These are phyloP conservation scores for Mandrillus leucophaeus DNA, from an alignment of 2,113 vertebrate species.

Conservation along the genomic window DNA sequence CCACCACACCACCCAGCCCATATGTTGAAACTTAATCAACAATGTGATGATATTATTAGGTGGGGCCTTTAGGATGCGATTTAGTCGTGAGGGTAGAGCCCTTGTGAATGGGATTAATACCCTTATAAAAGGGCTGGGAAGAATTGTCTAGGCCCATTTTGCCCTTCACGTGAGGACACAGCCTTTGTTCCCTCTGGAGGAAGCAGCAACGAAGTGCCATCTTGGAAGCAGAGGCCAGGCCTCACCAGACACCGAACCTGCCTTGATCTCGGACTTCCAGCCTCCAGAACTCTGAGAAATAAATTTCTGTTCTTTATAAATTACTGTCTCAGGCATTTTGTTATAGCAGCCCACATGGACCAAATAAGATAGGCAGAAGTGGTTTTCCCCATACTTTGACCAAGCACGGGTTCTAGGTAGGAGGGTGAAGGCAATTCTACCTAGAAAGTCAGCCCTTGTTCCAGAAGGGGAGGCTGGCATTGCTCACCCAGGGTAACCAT, in stretches of 20 bases:
- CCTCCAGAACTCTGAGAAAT: background rate
- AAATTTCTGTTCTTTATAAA: background rate
- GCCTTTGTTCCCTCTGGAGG: background rate
- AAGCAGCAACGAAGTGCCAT: rapidly evolving
- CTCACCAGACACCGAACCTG: background rate
- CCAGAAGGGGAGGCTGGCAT: background rate
- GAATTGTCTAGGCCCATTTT: too few relatives aligned
- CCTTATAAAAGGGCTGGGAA: background rate
- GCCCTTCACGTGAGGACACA: background rate
- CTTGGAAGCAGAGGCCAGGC: background rate
- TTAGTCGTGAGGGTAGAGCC: background rate
- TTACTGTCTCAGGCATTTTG: background rate
- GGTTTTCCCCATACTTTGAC: background rate
- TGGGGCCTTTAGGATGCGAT: background rate
- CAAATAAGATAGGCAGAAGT: background rate
- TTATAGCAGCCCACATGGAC: background rate
- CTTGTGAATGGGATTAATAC: background rate
- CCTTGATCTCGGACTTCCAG: background rate
- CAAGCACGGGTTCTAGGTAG: background rate
- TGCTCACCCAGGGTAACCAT: background rate
- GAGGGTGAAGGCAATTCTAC: background rate
- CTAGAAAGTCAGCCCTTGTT: background rate
- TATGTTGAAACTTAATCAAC: background rate
- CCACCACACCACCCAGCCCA: too few relatives aligned
- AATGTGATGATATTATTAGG: background rate